phyloP scores from a whole-genome alignment of 1,140 invertebrate species.

The Zelostemma sp. region DNA sequence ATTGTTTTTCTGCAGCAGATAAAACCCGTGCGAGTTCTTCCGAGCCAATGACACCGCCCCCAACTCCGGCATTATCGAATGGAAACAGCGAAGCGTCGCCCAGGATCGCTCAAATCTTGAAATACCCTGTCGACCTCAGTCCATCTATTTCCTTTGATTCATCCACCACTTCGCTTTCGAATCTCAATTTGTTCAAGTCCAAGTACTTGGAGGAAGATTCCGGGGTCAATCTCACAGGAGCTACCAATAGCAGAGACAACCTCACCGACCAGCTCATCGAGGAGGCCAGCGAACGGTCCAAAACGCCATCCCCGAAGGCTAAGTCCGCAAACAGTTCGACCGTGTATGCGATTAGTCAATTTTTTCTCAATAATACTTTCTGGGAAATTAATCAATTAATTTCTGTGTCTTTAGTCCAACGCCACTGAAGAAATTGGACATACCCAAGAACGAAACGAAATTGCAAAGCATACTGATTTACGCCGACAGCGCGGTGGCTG shows the following conservation, averaged over 20 bases:
- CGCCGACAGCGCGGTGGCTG: constrained; percentile 80
- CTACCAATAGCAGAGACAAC: constrained; percentile 35
- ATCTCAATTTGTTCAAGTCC: constrained; percentile 41
- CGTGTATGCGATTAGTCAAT: constrained; percentile 10
- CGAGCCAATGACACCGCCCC: constrained; percentile 51
- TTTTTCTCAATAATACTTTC: not conserved
- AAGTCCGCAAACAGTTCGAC: constrained; percentile 5
- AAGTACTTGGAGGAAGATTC: constrained; percentile 31
- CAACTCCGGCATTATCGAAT: constrained; percentile 47
- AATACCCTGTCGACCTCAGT: constrained; percentile 40
- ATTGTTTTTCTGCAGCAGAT: too few relatives aligned
- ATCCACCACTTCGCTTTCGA: constrained; percentile 35
- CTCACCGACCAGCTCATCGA: constrained; percentile 15
- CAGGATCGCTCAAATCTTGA: constrained; percentile 40
- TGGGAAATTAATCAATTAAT: not conserved
- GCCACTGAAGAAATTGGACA: constrained; percentile 36
- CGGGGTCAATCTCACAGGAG: constrained; percentile 20
- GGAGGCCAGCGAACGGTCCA: not conserved
- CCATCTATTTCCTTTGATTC: constrained; percentile 43
- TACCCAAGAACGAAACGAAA: constrained; percentile 64
- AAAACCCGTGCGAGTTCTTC: constrained; percentile 1
- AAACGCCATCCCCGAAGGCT: constrained; percentile 11
- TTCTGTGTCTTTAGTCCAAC: constrained; percentile 32
- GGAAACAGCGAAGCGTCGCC: constrained; percentile 26
- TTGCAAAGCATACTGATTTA: constrained; percentile 88